Conservation (phyloP, 2,888 invertebrate species). For the Iphiclides podalirius region DNA sequence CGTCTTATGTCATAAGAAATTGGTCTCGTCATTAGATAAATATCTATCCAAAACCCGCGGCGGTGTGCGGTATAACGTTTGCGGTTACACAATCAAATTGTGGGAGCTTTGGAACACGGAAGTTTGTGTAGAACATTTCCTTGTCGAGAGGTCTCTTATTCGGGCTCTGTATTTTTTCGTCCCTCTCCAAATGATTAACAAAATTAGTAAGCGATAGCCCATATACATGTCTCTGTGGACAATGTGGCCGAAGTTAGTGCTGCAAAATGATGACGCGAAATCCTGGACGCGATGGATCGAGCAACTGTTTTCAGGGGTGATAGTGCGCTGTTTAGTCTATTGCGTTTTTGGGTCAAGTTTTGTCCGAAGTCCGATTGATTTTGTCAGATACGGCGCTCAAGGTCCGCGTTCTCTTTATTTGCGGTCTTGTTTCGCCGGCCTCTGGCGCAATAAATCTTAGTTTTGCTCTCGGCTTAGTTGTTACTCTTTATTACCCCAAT, state of each 20-base stretch:
- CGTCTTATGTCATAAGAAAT: not conserved
- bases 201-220: too few relatives aligned
- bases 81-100: not conserved
- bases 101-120: constrained; percentile 1
- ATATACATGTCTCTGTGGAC: too few relatives aligned
- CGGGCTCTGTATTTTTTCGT: not conserved
- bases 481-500: constrained; percentile 71
- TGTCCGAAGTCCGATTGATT: constrained; percentile 75
- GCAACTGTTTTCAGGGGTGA: constrained; percentile 11
- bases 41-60: not conserved
- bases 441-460: constrained; percentile 74
- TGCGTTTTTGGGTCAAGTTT: constrained; percentile 75
- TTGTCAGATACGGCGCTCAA: constrained; percentile 77
- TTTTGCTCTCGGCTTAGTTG: constrained; percentile 68
- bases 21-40: not conserved
- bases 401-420: constrained; percentile 78
- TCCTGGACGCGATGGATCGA: too few relatives aligned
- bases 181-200: not conserved
- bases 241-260: too few relatives aligned
- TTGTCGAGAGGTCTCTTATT: not conserved
- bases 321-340: constrained; percentile 53
- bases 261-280: too few relatives aligned
- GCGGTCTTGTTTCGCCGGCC: constrained; percentile 76
- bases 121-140: not conserved
- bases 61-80: not conserved